Percentiles rank a stretch among this genome's conserved stretches.
These are phyloP conservation scores for Pangasius larnaudii DNA, from an alignment of 2,797 vertebrate species.

Conservation along the genomic window DNA sequence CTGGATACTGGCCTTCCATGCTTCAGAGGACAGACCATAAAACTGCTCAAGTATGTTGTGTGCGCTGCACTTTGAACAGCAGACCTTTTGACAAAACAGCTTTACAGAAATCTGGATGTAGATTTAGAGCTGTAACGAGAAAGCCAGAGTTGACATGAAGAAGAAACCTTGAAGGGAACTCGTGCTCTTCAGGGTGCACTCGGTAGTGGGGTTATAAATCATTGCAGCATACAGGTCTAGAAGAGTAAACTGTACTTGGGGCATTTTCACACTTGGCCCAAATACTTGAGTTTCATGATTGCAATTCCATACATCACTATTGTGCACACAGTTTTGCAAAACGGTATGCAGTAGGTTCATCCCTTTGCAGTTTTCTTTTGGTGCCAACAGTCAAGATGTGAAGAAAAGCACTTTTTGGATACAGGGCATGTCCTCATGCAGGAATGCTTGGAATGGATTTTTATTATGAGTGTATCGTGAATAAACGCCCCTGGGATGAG, in stretches of 20 bases:
- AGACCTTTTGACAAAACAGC: not conserved
- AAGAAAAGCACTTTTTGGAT: not conserved
- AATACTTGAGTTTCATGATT: not conserved
- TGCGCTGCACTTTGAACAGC: not conserved
- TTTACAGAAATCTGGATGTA: not conserved
- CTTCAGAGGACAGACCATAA: constrained; percentile 98
- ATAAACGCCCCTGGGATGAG: too few relatives aligned
- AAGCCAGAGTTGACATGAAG: not conserved
- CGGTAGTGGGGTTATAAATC: not conserved
- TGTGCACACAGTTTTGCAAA: not conserved
- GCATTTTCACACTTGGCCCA: not conserved
- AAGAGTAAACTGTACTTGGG: not conserved
- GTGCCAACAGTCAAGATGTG: not conserved
- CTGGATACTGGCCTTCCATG: constrained; percentile 96
- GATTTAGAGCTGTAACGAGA: not conserved
- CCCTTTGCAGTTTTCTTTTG: not conserved
- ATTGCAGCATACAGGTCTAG: not conserved
- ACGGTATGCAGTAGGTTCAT: not conserved
- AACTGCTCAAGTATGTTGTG: constrained; percentile 90
- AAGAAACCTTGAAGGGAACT: not conserved
- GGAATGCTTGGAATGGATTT: too few relatives aligned
- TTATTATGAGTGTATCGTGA: too few relatives aligned
- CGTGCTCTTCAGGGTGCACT: not conserved
- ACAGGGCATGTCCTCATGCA: not conserved
- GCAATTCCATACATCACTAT: too few relatives aligned